Base-by-base conservation (phyloP, 35 echinoderm and acorn worm genomes). In the Eucidaris tribuloides region DNA sequence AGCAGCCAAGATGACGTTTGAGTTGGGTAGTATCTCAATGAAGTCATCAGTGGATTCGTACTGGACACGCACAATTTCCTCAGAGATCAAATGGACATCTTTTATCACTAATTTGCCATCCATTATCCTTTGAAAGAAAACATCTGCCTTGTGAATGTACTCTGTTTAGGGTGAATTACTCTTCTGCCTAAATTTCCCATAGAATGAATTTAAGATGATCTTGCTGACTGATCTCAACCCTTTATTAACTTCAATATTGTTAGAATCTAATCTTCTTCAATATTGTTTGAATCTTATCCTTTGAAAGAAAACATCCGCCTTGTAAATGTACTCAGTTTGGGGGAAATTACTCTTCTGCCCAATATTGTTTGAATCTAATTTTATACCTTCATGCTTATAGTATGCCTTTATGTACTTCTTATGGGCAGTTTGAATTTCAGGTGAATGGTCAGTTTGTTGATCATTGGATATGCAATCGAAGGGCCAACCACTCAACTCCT, bases 151-250 rank as follows among this genome's bases (percentile, higher is more conserved):
- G 4, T 48, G 58, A 0, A 86, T 13, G 4, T 85, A 45, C 39
- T 86, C 58, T 13, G 64, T 85, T 68, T 86, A 41, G 13, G 64
- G 38, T 9, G 91, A 45, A 62, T 87, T 87, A 18, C 25, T 45
- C 30, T 88, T 55, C 66, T 88, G 93, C n/a, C 82, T 87, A 40
- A 96, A 87, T 36, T 91, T 96, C 1, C 89, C 89, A 81, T 80
- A 83, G 32, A 96, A 79, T n/a, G 27, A 46, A 46, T 95, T 95
- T 5, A 91, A 17, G 27, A 79, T 71, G 0, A 87, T 46, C 76
- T 96, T 96, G 22, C 58, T 59, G 1, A 96, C 65, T 0, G 88
- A 45, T 42, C 93, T 58, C 22, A 91, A 60, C n/a, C 88, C 93
- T 6, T 79, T 79, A 55, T 91, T 91, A n/a, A 58, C 45, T 43